These are phyloP conservation scores for Apocrypta bakeri DNA, from an alignment of 1,140 invertebrate genomes.

Conservation along the genomic window DNA sequence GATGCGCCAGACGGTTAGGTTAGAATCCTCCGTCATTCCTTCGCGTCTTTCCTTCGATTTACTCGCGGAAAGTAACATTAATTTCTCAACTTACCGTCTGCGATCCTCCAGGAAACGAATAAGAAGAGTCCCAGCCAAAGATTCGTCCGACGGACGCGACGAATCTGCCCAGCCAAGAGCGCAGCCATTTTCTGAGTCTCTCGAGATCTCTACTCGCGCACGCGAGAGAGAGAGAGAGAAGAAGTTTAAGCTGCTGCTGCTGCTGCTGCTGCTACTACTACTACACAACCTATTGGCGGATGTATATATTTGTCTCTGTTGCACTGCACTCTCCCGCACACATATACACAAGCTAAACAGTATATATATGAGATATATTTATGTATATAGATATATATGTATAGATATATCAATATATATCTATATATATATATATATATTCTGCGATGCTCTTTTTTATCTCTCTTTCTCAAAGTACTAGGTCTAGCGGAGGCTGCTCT, in stretches of 20 bases:
- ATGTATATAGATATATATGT: not conserved
- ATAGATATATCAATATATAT: not conserved
- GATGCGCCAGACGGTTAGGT: not conserved
- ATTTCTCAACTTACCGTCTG: not conserved
- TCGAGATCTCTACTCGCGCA: not conserved
- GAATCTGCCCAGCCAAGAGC: slow-evolving; percentile 8
- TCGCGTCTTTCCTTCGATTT: not conserved
- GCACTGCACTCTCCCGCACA: slow-evolving; percentile 5
- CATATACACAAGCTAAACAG: not conserved
- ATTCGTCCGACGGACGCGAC: not conserved
- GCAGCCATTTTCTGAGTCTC: slow-evolving; percentile 37
- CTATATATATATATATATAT: not conserved
- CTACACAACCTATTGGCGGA: slow-evolving; percentile 5
- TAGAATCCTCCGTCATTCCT: not conserved
- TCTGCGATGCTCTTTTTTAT: not conserved
- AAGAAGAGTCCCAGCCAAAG: not conserved
- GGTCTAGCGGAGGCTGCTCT: not conserved
- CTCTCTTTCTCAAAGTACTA: not conserved
- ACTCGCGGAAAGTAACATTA: not conserved
- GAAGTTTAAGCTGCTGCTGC: not conserved
- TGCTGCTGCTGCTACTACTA: slow-evolving; percentile 8
- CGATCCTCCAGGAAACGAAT: not conserved
- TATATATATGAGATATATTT: not conserved
- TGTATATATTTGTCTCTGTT: slow-evolving; percentile 2
- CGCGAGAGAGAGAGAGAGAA: not conserved